Conservation (phyloP, 2,797 vertebrate genomes). For the Anableps anableps region DNA sequence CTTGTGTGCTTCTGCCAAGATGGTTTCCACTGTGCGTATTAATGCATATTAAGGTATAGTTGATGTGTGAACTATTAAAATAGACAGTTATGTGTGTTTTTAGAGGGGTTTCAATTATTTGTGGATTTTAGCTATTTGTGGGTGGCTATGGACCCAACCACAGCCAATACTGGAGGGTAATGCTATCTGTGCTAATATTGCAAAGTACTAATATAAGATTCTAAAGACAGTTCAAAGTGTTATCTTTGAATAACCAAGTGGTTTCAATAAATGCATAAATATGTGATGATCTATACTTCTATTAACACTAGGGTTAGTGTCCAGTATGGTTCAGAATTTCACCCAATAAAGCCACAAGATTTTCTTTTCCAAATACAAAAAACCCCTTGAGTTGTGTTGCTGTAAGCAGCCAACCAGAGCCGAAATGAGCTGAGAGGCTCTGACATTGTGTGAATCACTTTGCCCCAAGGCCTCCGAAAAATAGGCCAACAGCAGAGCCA, state of each 20-base stretch:
- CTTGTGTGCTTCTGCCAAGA: neutral
- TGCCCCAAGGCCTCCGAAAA: constrained; percentile 73
- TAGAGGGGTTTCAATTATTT: neutral
- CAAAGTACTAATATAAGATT: neutral
- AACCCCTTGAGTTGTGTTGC: constrained; percentile 5
- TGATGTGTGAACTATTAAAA: neutral
- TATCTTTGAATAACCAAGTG: constrained; percentile 17
- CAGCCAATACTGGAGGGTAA: neutral
- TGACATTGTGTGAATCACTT: constrained; percentile 56
- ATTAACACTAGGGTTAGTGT: neutral
- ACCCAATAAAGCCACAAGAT: neutral
- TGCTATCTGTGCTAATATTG: neutral
- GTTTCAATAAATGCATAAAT: neutral
- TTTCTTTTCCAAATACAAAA: neutral
- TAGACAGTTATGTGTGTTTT: neutral
- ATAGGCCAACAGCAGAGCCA: constrained; percentile 73
- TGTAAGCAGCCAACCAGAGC: constrained; percentile 41
- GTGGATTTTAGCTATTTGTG: neutral
- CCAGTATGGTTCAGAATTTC: neutral
- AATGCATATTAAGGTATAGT: neutral
- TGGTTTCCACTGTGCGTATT: neutral
- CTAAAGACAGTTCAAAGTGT: neutral
- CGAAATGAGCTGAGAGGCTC: constrained; percentile 47
- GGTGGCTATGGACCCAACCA: neutral
- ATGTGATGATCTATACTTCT: neutral